Evolutionary conservation across 2,888 invertebrate genomes (phyloP), one percentile per base, ranked within the genome.

Genomic region (Crossocerus cetratus): DNA sequence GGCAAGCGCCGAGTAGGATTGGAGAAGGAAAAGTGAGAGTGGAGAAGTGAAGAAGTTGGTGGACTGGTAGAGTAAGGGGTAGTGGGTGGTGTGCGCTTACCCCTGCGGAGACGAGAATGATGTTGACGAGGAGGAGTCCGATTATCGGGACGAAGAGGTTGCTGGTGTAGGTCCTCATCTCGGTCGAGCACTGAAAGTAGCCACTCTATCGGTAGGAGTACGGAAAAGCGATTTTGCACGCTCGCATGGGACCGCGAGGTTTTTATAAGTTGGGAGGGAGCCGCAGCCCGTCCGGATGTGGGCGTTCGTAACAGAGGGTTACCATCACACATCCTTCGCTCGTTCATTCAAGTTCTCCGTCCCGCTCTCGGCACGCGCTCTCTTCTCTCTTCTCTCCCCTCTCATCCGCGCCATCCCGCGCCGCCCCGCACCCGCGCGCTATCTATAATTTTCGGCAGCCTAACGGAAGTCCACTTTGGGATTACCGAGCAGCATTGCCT

Each of bases 221-320:
- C 49, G 23, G 65, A 13, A 42, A 20, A 42, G 49, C 62, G 21
- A 59, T 69, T 32, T 32, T 32, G 32, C 32, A 60, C 77, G 73
- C 42, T 23, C 1, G 59, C 60, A 23, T 11, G 11, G n/a, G 14
- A 21, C 18, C 13, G 13, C 2, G 53, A n/a, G 5, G 58, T 72
- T 87, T 87, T 87, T 88, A 88, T 86, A 85, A 81, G 54, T 66
- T 65, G 14, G 5, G 49, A 23, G 53, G 55, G 45, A 60, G 84
- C 85, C 82, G 84, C 85, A 53, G 59, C 64, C 64, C 61, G 32
- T 86, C 88, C 85, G 87, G 87, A 88, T 87, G 88, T 88, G 80
- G 88, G 87, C 88, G 87, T 81, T 66, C 21, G 77, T 58, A 44
- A 61, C 49, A 44, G 72, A 65, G 75, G 78, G 72, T 74, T 83